Percentiles rank a stretch among this genome's conserved stretches.
These are phyloP conservation scores for Tachystola acroxantha DNA, from an alignment of 2,888 invertebrate species.

Conservation along the genomic window DNA sequence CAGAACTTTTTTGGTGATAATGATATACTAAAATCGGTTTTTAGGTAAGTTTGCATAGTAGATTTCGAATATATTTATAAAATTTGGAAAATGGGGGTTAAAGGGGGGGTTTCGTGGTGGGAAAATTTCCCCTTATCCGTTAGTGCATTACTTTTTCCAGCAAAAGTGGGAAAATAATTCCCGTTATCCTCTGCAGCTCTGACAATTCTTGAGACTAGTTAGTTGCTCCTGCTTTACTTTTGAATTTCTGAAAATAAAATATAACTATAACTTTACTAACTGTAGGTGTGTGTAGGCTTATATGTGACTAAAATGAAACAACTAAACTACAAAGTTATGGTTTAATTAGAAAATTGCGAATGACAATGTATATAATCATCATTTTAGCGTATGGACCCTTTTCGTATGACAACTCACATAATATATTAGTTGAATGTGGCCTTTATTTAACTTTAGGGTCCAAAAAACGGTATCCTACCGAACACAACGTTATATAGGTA, in stretches of 20 bases:
- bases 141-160: conserved; percentile 8
- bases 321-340: not conserved
- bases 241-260: not conserved
- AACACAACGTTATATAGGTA: not conserved
- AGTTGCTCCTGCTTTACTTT: not conserved
- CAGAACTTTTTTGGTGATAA: not conserved
- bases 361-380: no score
- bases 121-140: conserved; percentile 16
- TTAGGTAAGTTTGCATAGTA: not conserved
- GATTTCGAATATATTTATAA: conserved; percentile 1
- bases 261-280: no score
- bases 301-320: not conserved
- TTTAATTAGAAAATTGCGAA: not conserved
- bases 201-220: not conserved
- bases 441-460: not conserved
- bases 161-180: conserved; percentile 16
- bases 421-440: no score
- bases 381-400: no score
- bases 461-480: no score
- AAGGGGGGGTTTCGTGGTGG: conserved; percentile 9
- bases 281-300: not conserved
- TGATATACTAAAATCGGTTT: conserved; percentile 1
- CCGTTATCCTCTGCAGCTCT: conserved; percentile 4
- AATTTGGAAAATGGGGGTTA: not conserved
- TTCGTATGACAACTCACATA: no score